phyloP scores from a whole-genome alignment of 2,797 vertebrate genomes.

The Hydrocynus forskahlii region DNA sequence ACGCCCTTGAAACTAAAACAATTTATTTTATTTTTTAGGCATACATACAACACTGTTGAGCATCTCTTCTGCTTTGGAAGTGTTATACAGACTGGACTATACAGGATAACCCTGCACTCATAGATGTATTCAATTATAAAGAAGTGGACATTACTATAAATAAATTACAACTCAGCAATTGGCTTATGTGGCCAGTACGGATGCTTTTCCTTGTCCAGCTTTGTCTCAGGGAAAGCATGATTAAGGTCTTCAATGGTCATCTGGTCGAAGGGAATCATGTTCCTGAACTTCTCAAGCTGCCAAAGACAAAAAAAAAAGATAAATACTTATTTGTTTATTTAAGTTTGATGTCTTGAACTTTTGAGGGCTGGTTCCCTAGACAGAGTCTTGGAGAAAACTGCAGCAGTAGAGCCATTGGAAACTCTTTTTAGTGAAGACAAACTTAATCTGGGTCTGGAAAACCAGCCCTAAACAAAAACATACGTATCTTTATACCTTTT shows the following conservation, averaged over 20 bases:
- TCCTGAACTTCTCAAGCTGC: constrained; percentile 81
- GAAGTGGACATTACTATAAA: background rate
- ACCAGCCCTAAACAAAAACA: background rate
- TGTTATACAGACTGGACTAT: constrained; percentile 47
- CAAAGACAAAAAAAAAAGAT: background rate
- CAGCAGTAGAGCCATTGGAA: background rate
- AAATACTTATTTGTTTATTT: background rate
- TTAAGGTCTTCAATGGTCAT: constrained; percentile 82
- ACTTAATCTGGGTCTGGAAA: too few species aligned
- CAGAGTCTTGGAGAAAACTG: background rate
- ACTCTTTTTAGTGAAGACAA: background rate
- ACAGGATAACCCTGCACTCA: constrained; percentile 15
- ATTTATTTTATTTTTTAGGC: constrained; percentile 32
- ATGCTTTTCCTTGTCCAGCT: constrained; percentile 87
- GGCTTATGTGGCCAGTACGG: constrained; percentile 93
- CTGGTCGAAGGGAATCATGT: constrained; percentile 85
- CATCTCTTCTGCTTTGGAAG: constrained; percentile 24
- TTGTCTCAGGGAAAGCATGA: constrained; percentile 87
- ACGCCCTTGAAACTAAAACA: background rate
- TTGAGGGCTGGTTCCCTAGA: background rate
- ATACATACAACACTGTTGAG: constrained; percentile 32
- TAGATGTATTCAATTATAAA: constrained; percentile 25
- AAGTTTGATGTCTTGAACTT: background rate
- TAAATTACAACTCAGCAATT: constrained; percentile 83
- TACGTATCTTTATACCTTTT: too few species aligned